phyloP scores from a whole-genome alignment of 2,888 invertebrate species.

The Leucoptera coffeella region DNA sequence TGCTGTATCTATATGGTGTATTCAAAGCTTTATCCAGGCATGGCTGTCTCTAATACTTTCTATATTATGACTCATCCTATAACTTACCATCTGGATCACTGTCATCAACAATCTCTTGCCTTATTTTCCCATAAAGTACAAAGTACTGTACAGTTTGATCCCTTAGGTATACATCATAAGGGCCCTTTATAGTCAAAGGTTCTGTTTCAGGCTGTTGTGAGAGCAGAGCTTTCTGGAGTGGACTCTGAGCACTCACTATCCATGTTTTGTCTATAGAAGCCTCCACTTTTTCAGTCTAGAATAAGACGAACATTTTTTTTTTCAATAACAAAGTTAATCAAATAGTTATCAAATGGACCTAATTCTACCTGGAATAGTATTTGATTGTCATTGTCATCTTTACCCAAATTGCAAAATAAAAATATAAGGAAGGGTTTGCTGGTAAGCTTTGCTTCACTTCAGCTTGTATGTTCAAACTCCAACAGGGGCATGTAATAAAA shows the following conservation, averaged over 20 bases:
- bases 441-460: too few species aligned
- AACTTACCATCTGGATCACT: constrained; percentile 61
- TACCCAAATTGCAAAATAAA: too few species aligned
- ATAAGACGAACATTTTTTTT: constrained; percentile 9
- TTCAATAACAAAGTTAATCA: neutral
- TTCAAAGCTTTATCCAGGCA: too few species aligned
- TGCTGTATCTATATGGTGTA: too few species aligned
- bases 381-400: too few species aligned
- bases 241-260: constrained; percentile 85
- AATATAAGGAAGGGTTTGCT: too few species aligned
- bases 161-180: constrained; percentile 72
- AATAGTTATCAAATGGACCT: neutral
- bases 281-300: constrained; percentile 61
- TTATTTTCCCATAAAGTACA: constrained; percentile 63
- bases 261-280: constrained; percentile 84
- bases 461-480: too few species aligned
- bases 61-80: too few species aligned
- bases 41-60: too few species aligned
- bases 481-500: too few species aligned
- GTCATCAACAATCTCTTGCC: constrained; percentile 29
- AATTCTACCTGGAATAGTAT: too few species aligned
- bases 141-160: constrained; percentile 78
- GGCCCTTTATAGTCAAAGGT: constrained; percentile 79
- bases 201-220: constrained; percentile 48
- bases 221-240: constrained; percentile 65